Conservation (phyloP, 2,797 vertebrate species). For the Acanthis flammea region DNA sequence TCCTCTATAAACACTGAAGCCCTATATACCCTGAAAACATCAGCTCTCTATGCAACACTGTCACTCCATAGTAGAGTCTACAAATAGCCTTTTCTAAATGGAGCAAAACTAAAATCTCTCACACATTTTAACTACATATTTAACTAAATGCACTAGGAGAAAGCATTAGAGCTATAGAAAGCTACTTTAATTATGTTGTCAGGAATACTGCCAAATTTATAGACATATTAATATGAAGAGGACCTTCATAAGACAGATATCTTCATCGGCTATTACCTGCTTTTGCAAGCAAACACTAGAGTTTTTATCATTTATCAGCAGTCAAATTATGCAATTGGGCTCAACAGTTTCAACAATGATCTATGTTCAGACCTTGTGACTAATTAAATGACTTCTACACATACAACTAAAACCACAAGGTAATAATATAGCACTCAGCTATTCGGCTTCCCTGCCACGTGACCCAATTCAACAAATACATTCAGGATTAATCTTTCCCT, state of each 20-base stretch:
- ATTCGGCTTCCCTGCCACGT: background rate
- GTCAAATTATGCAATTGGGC: background rate
- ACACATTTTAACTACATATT: background rate
- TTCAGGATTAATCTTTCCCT: background rate
- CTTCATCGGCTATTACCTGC: background rate
- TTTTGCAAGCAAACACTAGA: background rate
- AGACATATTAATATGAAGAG: background rate
- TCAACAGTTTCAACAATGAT: background rate
- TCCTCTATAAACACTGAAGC: background rate
- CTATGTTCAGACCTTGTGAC: background rate
- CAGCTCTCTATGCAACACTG: background rate
- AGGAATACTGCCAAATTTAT: background rate
- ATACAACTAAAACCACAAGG: background rate
- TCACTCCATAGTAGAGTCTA: background rate
- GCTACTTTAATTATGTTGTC: background rate
- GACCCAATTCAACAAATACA: background rate
- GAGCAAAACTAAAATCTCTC: background rate
- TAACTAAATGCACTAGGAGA: background rate
- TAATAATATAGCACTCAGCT: background rate
- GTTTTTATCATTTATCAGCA: background rate
- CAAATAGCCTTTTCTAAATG: background rate
- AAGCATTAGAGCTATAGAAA: background rate
- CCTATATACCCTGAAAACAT: background rate
- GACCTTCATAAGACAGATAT: background rate
- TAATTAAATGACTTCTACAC: background rate